Percentiles rank a stretch among this genome's conserved stretches.
These are phyloP conservation scores for Atethmia centrago DNA, from an alignment of 2,888 invertebrate genomes.

Conservation along the genomic window DNA sequence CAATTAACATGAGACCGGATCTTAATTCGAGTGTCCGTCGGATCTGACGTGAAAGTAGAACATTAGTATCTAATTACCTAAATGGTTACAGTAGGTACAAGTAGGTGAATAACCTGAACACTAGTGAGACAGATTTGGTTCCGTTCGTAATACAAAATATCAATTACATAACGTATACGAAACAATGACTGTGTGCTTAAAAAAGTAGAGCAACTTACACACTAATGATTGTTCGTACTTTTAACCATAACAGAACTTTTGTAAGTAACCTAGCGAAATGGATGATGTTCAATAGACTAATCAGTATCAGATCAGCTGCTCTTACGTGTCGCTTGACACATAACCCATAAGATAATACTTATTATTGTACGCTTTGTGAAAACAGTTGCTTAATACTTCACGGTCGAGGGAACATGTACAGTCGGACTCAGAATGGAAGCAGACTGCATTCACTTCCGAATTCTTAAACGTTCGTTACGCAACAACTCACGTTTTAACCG, in stretches of 20 bases:
- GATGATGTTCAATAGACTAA: conserved; percentile 18
- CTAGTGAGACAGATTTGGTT: conserved; percentile 19
- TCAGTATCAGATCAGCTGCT: conserved; percentile 18
- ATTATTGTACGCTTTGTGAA: conserved; percentile 68
- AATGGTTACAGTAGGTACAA: conserved; percentile 22
- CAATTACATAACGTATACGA: conserved; percentile 35
- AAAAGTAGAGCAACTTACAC: conserved; percentile 38
- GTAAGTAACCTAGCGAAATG: not conserved
- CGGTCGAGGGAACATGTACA: conserved; percentile 76
- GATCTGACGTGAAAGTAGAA: conserved; percentile 57
- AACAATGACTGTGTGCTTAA: conserved; percentile 37
- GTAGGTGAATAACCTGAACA: conserved; percentile 39
- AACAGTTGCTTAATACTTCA: conserved; percentile 77
- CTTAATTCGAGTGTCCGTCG: conserved; percentile 40
- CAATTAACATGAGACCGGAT: conserved; percentile 53
- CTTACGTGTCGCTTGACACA: conserved; percentile 41
- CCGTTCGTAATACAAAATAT: conserved; percentile 46
- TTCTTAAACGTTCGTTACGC: conserved; percentile 71
- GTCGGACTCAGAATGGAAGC: conserved; percentile 70
- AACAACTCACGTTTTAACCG: conserved; percentile 63
- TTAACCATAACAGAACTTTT: conserved; percentile 9
- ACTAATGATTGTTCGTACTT: conserved; percentile 2
- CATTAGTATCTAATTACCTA: conserved; percentile 48
- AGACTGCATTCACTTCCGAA: conserved; percentile 84
- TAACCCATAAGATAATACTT: conserved; percentile 35